These are phyloP conservation scores for Pristis pectinata DNA, from an alignment of 2,797 vertebrate species.

Conservation along the genomic window DNA sequence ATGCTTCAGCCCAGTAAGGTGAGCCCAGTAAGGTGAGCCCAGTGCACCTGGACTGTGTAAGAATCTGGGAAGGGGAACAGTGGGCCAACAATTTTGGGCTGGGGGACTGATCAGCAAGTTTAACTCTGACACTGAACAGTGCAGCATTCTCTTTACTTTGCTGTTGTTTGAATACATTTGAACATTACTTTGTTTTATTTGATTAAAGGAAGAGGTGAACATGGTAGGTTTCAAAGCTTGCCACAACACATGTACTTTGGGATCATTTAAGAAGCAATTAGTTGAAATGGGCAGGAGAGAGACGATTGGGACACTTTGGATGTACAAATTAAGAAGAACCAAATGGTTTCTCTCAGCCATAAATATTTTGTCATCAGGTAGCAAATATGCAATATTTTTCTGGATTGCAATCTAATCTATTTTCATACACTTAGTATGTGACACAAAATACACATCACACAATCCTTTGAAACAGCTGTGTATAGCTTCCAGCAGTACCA, in stretches of 20 bases:
- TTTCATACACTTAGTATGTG: slow-evolving; percentile 25
- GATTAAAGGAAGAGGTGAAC: neutral
- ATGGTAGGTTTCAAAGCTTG: neutral
- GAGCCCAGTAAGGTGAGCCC: no score
- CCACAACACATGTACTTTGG: neutral
- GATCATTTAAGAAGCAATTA: neutral
- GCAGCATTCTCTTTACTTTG: neutral
- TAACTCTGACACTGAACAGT: no score
- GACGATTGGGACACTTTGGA: neutral
- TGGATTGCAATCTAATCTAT: neutral
- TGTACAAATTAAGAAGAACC: neutral
- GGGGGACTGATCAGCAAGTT: no score
- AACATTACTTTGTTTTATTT: neutral
- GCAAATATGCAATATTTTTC: neutral
- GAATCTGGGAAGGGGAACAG: no score
- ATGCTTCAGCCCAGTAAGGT: no score
- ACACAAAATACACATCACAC: slow-evolving; percentile 27
- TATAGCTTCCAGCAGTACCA: slow-evolving; percentile 12
- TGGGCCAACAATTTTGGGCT: no score
- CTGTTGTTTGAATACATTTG: neutral
- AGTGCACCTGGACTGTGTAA: no score
- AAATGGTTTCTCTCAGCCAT: neutral
- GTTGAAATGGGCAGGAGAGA: neutral
- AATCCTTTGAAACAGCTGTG: slow-evolving; percentile 33
- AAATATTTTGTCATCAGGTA: neutral